Conservation (phyloP, 2,113 vertebrate species). For the Alces alces region DNA sequence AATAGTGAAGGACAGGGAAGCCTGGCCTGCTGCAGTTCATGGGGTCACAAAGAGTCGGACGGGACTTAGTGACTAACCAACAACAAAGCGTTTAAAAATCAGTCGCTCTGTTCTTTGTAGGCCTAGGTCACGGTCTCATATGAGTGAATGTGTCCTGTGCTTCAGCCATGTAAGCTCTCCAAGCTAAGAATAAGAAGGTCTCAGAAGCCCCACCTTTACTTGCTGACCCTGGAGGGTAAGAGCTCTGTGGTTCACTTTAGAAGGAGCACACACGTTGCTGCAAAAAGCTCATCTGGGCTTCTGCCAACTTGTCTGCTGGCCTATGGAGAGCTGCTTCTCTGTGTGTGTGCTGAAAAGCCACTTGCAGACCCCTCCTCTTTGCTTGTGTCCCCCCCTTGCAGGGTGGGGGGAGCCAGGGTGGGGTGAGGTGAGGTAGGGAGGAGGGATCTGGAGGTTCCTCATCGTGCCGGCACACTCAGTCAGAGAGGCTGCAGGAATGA, state of each 20-base stretch:
- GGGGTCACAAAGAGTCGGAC: not conserved
- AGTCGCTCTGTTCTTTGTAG: not conserved
- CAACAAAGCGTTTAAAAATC: not conserved
- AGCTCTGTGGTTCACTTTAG: not conserved
- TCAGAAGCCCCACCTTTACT: not conserved
- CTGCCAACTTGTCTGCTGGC: not conserved
- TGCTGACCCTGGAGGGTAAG: not conserved
- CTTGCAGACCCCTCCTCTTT: not conserved
- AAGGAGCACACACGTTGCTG: not conserved
- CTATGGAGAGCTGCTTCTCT: not conserved
- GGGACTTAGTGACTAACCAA: not conserved
- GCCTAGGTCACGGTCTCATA: not conserved
- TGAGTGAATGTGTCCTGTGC: not conserved
- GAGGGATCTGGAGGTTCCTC: not conserved
- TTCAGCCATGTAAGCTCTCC: not conserved
- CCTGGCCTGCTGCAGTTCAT: not conserved
- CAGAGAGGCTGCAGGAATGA: not conserved
- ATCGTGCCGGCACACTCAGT: accelerated
- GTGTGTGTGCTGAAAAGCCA: not conserved
- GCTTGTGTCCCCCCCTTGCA: not conserved
- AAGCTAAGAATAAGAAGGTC: not conserved
- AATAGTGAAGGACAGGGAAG: not conserved
- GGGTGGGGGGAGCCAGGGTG: accelerated
- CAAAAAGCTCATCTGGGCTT: not conserved
- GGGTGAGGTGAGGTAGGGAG: not conserved